Conservation (phyloP, 1,140 invertebrate species). For the Venustaconcha ellipsiformis region DNA sequence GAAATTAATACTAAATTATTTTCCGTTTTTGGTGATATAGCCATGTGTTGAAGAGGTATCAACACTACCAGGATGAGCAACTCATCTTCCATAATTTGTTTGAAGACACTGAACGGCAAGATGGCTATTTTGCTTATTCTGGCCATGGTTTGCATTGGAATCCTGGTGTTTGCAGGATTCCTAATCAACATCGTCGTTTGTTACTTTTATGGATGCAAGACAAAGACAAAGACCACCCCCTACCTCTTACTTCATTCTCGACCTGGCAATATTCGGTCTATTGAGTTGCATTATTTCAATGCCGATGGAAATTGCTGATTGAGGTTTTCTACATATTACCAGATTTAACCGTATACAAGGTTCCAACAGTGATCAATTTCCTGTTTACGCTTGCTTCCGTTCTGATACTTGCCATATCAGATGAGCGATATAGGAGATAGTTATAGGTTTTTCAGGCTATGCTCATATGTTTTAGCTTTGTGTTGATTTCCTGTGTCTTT, state of each 20-base stretch:
- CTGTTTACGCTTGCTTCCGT: conserved; percentile 36
- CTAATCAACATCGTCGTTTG: conserved; percentile 42
- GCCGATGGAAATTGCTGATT: conserved; percentile 39
- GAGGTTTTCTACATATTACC: conserved; percentile 34
- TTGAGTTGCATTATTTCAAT: conserved; percentile 42
- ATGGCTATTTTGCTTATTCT: conserved; percentile 28
- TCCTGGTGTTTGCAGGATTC: conserved; percentile 38
- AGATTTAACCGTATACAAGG: no score
- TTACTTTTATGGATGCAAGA: conserved; percentile 39
- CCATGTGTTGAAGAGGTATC: no score
- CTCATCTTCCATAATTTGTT: no score
- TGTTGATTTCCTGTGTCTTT: not conserved
- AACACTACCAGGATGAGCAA: no score
- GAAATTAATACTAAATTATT: no score
- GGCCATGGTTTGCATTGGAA: conserved; percentile 25
- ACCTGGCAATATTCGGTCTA: conserved; percentile 36
- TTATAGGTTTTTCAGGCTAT: not conserved
- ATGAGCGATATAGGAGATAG: conserved; percentile 32
- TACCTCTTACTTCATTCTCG: conserved; percentile 34
- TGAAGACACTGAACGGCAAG: conserved; percentile 27
- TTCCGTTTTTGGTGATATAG: no score
- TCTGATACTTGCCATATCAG: conserved; percentile 37
- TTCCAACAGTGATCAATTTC: conserved; percentile 36
- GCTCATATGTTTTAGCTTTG: not conserved
- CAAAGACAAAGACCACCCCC: conserved; percentile 30